Evolutionary conservation across 2,797 vertebrate genomes (phyloP).

Genomic region (Huso huso): DNA sequence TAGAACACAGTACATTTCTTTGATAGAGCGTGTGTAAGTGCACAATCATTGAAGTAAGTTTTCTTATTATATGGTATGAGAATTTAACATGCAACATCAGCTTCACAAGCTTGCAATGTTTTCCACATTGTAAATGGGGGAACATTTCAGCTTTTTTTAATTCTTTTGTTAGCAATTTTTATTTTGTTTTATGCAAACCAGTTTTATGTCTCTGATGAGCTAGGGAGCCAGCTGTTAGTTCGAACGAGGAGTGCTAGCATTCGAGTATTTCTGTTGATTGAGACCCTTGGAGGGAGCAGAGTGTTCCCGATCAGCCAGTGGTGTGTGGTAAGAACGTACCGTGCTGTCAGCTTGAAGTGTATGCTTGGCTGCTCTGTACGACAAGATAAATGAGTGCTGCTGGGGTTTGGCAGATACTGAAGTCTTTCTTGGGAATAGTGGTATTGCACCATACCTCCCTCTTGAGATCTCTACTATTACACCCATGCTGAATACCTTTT

Average conservation of each 20-base stretch:
- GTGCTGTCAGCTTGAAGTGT: slow-evolving; percentile 65
- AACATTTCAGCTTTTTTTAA: slow-evolving; percentile 50
- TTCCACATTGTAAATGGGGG: too few relatives aligned
- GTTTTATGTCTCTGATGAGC: slow-evolving; percentile 56
- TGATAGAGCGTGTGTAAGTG: too few relatives aligned
- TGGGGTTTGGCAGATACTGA: slow-evolving; percentile 56
- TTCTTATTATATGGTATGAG: too few relatives aligned
- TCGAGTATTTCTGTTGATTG: slow-evolving; percentile 54
- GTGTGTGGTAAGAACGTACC: slow-evolving; percentile 59
- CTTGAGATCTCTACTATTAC: not conserved
- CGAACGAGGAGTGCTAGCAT: slow-evolving; percentile 68
- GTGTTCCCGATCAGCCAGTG: slow-evolving; percentile 54
- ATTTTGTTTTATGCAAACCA: slow-evolving; percentile 53
- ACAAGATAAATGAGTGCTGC: slow-evolving; percentile 78
- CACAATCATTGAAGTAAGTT: too few relatives aligned
- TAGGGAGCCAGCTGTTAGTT: slow-evolving; percentile 69
- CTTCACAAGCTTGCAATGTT: too few relatives aligned
- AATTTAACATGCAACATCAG: too few relatives aligned
- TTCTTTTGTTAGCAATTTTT: not conserved
- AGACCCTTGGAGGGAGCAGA: slow-evolving; percentile 62
- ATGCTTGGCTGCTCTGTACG: slow-evolving; percentile 62
- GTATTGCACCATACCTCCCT: slow-evolving; percentile 34
- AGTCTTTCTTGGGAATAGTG: slow-evolving; percentile 50
- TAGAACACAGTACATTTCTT: too few relatives aligned
- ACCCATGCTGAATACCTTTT: not conserved